A percentile compares a stretch with the other conserved stretches of the same genome.
phyloP scores from a whole-genome alignment of 2,797 vertebrate genomes.

The Eulemur rubriventer region DNA sequence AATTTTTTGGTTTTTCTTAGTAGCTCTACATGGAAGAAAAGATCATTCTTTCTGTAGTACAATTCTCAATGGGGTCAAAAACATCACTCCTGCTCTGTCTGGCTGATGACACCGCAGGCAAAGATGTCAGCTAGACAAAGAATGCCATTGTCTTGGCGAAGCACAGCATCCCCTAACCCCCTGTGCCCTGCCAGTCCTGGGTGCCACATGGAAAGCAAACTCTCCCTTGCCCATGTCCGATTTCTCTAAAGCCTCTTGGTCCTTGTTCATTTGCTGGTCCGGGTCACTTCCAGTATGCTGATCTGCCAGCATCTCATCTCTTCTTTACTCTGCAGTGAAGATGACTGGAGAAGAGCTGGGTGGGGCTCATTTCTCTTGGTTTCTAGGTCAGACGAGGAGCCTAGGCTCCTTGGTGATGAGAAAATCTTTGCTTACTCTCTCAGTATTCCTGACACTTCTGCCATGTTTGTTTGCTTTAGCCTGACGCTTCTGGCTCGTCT shows the following conservation, averaged over 20 bases:
- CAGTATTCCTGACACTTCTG: background rate
- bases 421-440: background rate
- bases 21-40: background rate
- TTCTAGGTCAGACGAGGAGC: background rate
- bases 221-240: background rate
- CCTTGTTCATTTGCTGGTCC: background rate
- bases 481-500: background rate
- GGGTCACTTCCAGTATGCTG: background rate
- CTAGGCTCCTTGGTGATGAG: background rate
- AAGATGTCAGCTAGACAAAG: background rate
- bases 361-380: background rate
- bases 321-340: background rate
- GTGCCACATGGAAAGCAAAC: background rate
- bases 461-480: background rate
- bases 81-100: background rate
- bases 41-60: background rate
- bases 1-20: background rate
- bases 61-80: background rate
- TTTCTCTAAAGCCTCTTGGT: background rate
- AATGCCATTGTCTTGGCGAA: background rate
- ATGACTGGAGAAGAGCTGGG: too few relatives aligned
- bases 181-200: background rate
- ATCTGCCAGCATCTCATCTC: background rate
- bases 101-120: background rate
- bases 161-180: too few relatives aligned